A percentile compares a stretch with the other conserved stretches of the same genome.
Conservation (phyloP, 2,888 invertebrate species). For the Augiades crinisus region DNA sequence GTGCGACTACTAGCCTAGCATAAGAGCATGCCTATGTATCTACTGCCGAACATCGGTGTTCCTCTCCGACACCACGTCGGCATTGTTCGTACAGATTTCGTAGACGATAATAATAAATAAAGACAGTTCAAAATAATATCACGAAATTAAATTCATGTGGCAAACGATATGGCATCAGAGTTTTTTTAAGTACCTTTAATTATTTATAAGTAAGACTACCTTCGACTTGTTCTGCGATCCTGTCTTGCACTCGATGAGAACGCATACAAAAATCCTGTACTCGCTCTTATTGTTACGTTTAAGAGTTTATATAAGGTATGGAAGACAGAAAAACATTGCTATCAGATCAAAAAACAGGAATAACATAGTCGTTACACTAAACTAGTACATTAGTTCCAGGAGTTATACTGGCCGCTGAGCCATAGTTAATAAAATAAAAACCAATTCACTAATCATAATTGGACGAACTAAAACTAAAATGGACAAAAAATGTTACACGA, state of each 20-base stretch:
- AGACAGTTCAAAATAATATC: constrained; percentile 68
- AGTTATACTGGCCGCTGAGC: constrained; percentile 65
- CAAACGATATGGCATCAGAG: constrained; percentile 79
- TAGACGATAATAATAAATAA: constrained; percentile 64
- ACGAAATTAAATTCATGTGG: constrained; percentile 75
- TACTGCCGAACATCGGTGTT: constrained; percentile 50
- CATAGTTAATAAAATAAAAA: constrained; percentile 57
- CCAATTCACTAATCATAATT: constrained; percentile 59
- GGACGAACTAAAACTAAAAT: constrained; percentile 63
- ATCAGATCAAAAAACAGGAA: constrained; percentile 65
- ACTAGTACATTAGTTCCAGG: constrained; percentile 51
- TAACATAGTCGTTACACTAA: constrained; percentile 50
- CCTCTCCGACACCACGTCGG: constrained; percentile 47
- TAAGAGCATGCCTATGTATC: constrained; percentile 61
- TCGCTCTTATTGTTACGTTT: constrained; percentile 45
- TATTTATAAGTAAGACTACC: constrained; percentile 56
- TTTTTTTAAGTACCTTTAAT: constrained; percentile 75
- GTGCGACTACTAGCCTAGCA: constrained; percentile 70
- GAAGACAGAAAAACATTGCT: constrained; percentile 78
- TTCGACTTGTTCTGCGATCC: constrained; percentile 38
- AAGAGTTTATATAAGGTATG: constrained; percentile 59
- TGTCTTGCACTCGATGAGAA: constrained; percentile 2
- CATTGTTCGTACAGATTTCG: constrained; percentile 59
- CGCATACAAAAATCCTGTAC: constrained; percentile 35
- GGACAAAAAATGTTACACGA: constrained; percentile 62